Percentiles rank a stretch among this genome's conserved stretches.
phyloP scores from a whole-genome alignment of 2,113 vertebrate genomes.

The Megaleporinus macrocephalus region DNA sequence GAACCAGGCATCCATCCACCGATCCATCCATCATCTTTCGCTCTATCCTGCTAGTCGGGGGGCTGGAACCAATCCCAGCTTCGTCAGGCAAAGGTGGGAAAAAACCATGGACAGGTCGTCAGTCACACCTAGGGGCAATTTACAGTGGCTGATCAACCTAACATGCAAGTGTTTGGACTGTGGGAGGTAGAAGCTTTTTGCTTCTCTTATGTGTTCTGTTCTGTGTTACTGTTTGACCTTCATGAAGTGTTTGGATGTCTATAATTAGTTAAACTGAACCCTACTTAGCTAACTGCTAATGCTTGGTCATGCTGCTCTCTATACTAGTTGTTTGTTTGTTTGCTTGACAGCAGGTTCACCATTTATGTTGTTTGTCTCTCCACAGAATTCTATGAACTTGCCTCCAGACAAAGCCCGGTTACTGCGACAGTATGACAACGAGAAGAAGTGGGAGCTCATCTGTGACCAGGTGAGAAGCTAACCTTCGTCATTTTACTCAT shows the following conservation, averaged over 20 bases:
- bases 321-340: conserved; percentile 41
- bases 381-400: conserved; percentile 97
- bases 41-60: too few relatives aligned
- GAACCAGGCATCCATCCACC: too few relatives aligned
- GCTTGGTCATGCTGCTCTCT: not conserved
- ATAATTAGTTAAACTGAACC: not conserved
- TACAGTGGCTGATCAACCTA: too few relatives aligned
- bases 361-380: conserved; percentile 46
- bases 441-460: conserved; percentile 99
- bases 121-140: too few relatives aligned
- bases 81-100: too few relatives aligned
- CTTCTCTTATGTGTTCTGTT: too few relatives aligned
- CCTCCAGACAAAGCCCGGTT: conserved; percentile 97
- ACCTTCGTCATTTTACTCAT: not conserved
- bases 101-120: too few relatives aligned
- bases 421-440: conserved; percentile 95
- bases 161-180: too few relatives aligned
- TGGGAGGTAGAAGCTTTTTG: not conserved
- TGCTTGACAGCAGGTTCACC: conserved; percentile 48
- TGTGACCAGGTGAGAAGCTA: conserved; percentile 91
- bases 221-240: not conserved
- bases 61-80: too few relatives aligned
- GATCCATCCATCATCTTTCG: too few relatives aligned
- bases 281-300: too few relatives aligned
- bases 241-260: not conserved